Evolutionary conservation across 1,140 invertebrate genomes (phyloP), one percentile per base, ranked within the genome.

Genomic region (Agrypnia vestita): DNA sequence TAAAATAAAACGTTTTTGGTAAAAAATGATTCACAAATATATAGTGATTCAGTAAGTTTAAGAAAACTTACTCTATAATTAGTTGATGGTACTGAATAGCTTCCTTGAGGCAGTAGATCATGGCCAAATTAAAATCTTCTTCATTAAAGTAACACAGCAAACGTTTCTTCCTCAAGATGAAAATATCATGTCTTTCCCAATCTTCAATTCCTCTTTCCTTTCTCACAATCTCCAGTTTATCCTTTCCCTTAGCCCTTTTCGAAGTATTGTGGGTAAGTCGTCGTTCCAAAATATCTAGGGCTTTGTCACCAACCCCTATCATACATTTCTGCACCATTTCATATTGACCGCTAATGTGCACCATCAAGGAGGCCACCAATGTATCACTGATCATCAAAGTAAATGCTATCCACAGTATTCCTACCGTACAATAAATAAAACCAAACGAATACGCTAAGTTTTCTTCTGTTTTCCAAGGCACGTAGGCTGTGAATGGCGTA

Each of bases 351-450:
- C 78, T 78, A 4, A 82, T 80, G 17, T 82, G 81, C 7, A 75
- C 51, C 78, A 82, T 80, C 4, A 82, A 74, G 4, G 81, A 82
- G 0, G 81, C 81, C n/a, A 82, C 77, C 78, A 82, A 73, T 10
- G 78, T 82, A 49, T 82, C 81, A 56, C 69, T 73, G 1, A 80
- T 80, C 8, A 82, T 82, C 3, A 82, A 46, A 19, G 69, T 74
- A n/a, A 25, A 77, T 12, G 64, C 67, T 44, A 80, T 55, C 81
- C 81, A 82, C 43, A 64, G 74, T 69, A 80, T 80, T 44, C 78
- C 75, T 10, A 73, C 49, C 11, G 80, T 56, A 35, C 72, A 80
- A 61, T 64, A 82, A 25, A 80, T 44, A 62, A 74, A 82, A 0
- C 55, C 81, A 59, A 56, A 74, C 44, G 53, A n/a, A 35, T 56